Conservation (phyloP, 2,888 invertebrate species). For the Drosophila fulvimacula region DNA sequence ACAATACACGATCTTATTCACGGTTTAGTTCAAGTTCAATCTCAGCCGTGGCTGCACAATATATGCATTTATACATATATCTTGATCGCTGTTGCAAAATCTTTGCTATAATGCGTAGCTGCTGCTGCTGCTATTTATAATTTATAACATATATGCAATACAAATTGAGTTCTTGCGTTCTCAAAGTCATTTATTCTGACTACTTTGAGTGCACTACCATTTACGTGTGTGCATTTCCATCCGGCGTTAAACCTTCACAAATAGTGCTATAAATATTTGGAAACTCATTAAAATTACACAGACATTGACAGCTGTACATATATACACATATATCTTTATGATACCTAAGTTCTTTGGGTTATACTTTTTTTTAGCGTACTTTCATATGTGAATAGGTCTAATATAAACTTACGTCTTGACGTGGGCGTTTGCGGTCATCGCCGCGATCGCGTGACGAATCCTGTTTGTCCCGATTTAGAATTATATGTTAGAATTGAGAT, state of each 20-base stretch:
- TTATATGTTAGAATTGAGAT: background rate
- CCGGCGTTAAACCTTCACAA: constrained; percentile 75
- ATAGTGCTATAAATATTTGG: constrained; percentile 76
- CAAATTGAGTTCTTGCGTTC: constrained; percentile 47
- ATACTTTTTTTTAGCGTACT: constrained; percentile 7
- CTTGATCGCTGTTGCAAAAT: constrained; percentile 44
- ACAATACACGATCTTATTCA: constrained; percentile 43
- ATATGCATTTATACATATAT: constrained; percentile 32
- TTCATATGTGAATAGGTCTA: constrained; percentile 29
- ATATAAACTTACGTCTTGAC: constrained; percentile 83
- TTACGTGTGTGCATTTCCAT: constrained; percentile 47
- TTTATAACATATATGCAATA: constrained; percentile 46
- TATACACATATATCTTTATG: constrained; percentile 15
- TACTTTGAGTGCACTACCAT: constrained; percentile 63
- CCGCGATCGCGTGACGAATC: constrained; percentile 83
- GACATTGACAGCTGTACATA: constrained; percentile 40
- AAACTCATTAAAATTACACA: constrained; percentile 75
- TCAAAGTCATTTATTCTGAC: constrained; percentile 62
- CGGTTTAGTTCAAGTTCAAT: constrained; percentile 35
- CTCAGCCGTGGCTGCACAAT: constrained; percentile 32
- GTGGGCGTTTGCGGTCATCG: constrained; percentile 83
- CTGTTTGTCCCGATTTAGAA: constrained; percentile 37
- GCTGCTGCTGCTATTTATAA: constrained; percentile 44
- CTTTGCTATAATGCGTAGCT: constrained; percentile 57
- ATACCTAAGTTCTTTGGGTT: constrained; percentile 45